Evolutionary conservation across 2,888 invertebrate species (phyloP).

Genomic region (Trissolcus brochymenae): DNA sequence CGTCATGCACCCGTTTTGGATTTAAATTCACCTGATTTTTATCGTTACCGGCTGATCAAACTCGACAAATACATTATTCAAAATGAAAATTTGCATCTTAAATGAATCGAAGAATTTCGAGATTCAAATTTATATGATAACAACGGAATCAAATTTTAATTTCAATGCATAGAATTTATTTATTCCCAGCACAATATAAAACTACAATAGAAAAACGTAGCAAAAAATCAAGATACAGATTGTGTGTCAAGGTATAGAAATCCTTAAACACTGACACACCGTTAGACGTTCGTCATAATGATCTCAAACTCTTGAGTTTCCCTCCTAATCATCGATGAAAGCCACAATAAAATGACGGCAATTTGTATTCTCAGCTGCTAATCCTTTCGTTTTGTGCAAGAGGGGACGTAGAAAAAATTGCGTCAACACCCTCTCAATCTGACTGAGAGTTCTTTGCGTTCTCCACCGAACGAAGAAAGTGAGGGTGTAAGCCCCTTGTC

Average conservation of each 20-base stretch:
- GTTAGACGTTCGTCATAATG: constrained; percentile 26
- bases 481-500: constrained; percentile 73
- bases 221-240: too few species aligned
- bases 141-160: too few species aligned
- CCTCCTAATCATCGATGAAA: constrained; percentile 52
- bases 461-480: constrained; percentile 50
- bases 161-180: too few species aligned
- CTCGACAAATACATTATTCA: constrained; percentile 18
- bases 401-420: constrained; percentile 63
- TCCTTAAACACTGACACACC: too few species aligned
- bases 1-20: constrained; percentile 61
- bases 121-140: too few species aligned
- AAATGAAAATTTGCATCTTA: constrained; percentile 6
- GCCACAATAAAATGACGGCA: constrained; percentile 54
- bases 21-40: constrained; percentile 43
- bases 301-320: constrained; percentile 31
- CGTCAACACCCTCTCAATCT: constrained; percentile 73
- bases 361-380: constrained; percentile 57
- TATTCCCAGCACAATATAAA: too few species aligned
- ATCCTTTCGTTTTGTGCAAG: constrained; percentile 58
- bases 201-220: too few species aligned
- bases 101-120: too few species aligned
- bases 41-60: constrained; percentile 14
- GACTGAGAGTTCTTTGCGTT: constrained; percentile 61
- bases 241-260: too few species aligned